Evolutionary conservation across 2,888 invertebrate genomes (phyloP).

Genomic region (Melanophora roralis): DNA sequence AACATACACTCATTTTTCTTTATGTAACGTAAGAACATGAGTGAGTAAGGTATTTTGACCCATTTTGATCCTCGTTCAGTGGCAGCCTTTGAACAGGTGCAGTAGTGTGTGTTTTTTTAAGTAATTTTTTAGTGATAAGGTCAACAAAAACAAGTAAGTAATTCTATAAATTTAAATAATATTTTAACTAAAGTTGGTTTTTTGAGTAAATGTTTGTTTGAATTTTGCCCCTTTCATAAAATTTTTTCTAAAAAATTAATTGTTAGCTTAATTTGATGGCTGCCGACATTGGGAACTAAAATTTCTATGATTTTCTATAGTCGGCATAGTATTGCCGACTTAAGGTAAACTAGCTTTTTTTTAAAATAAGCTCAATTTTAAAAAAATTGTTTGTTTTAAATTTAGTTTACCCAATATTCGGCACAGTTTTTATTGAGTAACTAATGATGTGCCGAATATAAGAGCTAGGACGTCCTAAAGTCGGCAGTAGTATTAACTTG

Average conservation of each 20-base stretch:
- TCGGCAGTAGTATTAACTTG: too few relatives aligned
- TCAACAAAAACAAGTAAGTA: not conserved
- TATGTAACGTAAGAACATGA: not conserved
- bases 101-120: not conserved
- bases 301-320: not conserved
- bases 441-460: too few relatives aligned
- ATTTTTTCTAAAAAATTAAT: not conserved
- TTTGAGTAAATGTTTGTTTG: not conserved
- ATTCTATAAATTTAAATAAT: not conserved
- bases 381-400: not conserved
- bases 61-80: not conserved
- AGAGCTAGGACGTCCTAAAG: too few relatives aligned
- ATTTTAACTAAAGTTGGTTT: not conserved
- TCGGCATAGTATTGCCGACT: constrained; percentile 5
- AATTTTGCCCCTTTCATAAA: not conserved
- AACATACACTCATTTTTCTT: not conserved
- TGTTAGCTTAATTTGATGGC: not conserved
- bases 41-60: not conserved
- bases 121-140: not conserved
- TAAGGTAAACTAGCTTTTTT: not conserved
- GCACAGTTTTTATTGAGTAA: too few relatives aligned
- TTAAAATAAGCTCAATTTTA: not conserved
- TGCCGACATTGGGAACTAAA: constrained; percentile 31
- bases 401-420: too few relatives aligned
- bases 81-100: not conserved